Evolutionary conservation across 2,888 invertebrate species (phyloP).

Genomic region (Ormyrus nitidulus): DNA sequence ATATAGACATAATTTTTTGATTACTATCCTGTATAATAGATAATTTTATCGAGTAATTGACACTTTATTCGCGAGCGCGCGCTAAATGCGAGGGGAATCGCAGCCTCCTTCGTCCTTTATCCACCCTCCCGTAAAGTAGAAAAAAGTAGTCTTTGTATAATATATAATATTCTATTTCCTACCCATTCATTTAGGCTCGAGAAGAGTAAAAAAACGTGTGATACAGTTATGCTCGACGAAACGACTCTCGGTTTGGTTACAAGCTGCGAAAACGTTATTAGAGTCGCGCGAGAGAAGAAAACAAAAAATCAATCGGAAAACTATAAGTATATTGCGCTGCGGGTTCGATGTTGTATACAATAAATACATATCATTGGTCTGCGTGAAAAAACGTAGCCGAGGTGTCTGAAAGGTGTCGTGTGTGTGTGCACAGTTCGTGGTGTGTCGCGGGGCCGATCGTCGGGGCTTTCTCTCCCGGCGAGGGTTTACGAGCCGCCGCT

Average conservation of each 20-base stretch:
- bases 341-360: too few relatives aligned
- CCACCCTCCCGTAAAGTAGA: background rate
- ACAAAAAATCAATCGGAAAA: background rate
- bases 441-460: background rate
- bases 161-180: background rate
- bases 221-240: too few relatives aligned
- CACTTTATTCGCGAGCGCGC: slow-evolving; percentile 30
- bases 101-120: background rate
- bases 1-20: slow-evolving; percentile 19
- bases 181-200: background rate
- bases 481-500: too few relatives aligned
- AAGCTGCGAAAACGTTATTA: background rate
- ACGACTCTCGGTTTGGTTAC: too few relatives aligned
- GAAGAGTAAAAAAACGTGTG: too few relatives aligned
- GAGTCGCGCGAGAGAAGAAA: background rate
- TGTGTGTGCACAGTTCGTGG: background rate
- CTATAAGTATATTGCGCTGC: too few relatives aligned
- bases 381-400: too few relatives aligned
- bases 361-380: too few relatives aligned
- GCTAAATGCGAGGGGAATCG: slow-evolving; percentile 1
- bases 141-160: slow-evolving; percentile 19
- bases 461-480: background rate
- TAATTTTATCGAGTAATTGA: slow-evolving; percentile 26
- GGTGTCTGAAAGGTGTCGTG: background rate
- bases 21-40: too few relatives aligned